Base-by-base conservation (phyloP, 2,888 invertebrate species). In the Halocaridina rubra region DNA sequence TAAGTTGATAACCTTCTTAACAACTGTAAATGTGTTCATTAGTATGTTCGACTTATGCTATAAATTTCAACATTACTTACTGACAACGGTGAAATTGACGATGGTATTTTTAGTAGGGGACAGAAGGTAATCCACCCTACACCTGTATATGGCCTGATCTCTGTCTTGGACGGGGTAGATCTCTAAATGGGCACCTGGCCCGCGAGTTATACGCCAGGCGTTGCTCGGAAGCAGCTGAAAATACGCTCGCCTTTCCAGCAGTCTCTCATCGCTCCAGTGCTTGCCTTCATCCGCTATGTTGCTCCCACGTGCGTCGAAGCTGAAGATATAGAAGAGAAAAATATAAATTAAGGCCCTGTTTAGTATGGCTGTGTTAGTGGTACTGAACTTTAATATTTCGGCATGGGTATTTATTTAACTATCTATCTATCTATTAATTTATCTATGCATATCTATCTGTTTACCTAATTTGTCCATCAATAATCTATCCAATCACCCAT, bases 71-170 rank as follows among this genome's bases (percentile, higher is more conserved):
- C n/a, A n/a, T n/a, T 80, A 87, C 87, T 87, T 57, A 87, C 87
- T 82, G 27, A 87, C 81, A 46, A 87, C 87, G 64, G 87, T 87
- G 72, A 87, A 87, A 76, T 87, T 87, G 39, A 82, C 81, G 76
- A 87, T 81, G 75, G 87, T 87, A 76, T 87, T 87, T 81, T 85
- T 87, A 75, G 87, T 87, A n/a, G 87, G 87, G 3, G 87, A 87
- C 29, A 87, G 69, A 7, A 85, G 76, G 80, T 85, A 87, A 76
- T 87, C 87, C 8, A 87, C 87, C 57, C 87, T 61, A 74, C 87
- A 87, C 39, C 87, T 53, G 80, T 87, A 87, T 61, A 67, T 79
- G 67, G 87, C 87, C 79, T 87, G 78, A 75, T 87, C 87, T n/a
- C 87, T 67, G 53, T 87, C 85, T 79, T 80, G 81, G 29, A 87